phyloP scores from a whole-genome alignment of 2,113 vertebrate genomes.

The Mastomys natalensis region DNA sequence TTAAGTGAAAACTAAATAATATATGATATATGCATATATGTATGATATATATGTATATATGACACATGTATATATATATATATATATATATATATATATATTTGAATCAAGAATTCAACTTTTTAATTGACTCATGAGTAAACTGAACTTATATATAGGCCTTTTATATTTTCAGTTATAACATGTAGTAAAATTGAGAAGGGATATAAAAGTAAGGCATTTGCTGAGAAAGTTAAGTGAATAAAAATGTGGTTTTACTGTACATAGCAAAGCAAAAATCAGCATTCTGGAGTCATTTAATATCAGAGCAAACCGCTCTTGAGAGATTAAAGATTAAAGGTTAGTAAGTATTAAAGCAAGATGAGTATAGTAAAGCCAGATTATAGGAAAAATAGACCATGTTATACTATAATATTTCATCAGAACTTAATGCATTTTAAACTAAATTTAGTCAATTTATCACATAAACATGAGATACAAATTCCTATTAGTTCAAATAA shows the following conservation, averaged over 20 bases:
- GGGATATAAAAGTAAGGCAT: neutral
- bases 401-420: neutral
- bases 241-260: neutral
- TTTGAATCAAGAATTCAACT: neutral
- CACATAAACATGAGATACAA: neutral
- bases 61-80: no score
- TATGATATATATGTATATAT: no score
- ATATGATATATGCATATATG: no score
- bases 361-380: neutral
- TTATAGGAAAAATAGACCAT: neutral
- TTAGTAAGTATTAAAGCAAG: neutral
- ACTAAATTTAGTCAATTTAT: neutral
- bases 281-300: neutral
- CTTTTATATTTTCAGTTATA: neutral
- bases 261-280: neutral
- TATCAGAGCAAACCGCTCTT: neutral
- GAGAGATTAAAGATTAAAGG: neutral
- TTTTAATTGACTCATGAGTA: neutral
- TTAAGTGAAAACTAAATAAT: neutral
- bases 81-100: neutral
- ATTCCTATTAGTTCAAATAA: neutral
- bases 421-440: neutral
- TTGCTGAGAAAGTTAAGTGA: neutral
- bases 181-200: conserved; percentile 6
- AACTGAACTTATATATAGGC: neutral